phyloP scores from a whole-genome alignment of 2,888 invertebrate species.

The Drosophila anomelani region DNA sequence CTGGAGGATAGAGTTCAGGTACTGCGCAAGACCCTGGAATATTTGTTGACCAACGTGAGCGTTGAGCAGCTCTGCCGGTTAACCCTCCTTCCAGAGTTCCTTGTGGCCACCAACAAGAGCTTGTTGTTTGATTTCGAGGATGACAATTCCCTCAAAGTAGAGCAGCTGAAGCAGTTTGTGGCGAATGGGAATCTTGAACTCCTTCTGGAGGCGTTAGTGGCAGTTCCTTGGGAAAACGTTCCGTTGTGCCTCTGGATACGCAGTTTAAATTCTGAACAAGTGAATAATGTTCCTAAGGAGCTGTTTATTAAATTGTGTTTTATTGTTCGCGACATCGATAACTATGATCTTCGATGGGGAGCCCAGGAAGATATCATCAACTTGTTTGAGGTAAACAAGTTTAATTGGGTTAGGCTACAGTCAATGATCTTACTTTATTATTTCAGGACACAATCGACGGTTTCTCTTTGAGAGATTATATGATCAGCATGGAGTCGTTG shows the following conservation, averaged over 20 bases:
- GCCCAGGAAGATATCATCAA: too few relatives aligned
- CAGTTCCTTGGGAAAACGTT: not conserved
- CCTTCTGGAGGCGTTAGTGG: not conserved
- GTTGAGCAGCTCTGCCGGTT: not conserved
- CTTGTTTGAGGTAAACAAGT: not conserved
- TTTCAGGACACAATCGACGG: not conserved
- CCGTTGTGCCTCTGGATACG: not conserved
- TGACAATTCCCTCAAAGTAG: not conserved
- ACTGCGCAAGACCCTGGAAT: not conserved
- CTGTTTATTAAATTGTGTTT: not conserved
- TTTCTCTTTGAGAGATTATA: not conserved
- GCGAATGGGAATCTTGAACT: not conserved
- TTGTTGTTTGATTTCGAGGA: not conserved
- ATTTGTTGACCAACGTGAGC: not conserved
- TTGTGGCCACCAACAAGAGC: not conserved
- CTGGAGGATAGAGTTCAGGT: not conserved
- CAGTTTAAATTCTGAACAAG: not conserved
- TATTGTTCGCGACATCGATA: not conserved
- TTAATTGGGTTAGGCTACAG: not conserved
- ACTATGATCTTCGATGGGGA: not conserved
- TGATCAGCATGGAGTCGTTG: not conserved
- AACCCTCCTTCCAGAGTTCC: not conserved
- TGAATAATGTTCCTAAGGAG: not conserved
- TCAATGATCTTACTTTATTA: not conserved
- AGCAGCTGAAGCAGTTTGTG: not conserved